Conservation (phyloP, 2,797 vertebrate genomes). For the Heterohyrax brucei region DNA sequence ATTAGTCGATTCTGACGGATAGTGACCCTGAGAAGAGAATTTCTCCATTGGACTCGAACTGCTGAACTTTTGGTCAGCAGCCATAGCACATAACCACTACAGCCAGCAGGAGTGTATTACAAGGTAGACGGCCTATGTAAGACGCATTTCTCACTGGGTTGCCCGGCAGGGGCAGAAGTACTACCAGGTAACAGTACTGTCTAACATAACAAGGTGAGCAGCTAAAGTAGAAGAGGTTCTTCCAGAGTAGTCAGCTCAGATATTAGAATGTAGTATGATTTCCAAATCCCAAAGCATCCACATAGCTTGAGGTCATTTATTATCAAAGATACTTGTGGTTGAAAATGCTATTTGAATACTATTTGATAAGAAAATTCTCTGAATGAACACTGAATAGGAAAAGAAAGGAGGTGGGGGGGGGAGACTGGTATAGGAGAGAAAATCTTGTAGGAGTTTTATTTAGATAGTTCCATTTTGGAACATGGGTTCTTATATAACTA, state of each 20-base stretch:
- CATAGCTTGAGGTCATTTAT: slow-evolving; percentile 53
- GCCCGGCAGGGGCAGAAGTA: not conserved
- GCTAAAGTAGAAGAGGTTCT: not conserved
- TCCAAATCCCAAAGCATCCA: slow-evolving; percentile 44
- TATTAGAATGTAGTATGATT: not conserved
- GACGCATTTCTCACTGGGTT: not conserved
- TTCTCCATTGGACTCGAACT: too few species aligned
- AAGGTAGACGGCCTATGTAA: not conserved
- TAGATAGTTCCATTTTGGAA: slow-evolving; percentile 7
- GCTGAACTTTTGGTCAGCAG: too few species aligned
- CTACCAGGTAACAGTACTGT: not conserved
- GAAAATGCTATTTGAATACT: not conserved
- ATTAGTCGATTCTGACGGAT: too few species aligned
- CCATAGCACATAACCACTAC: too few species aligned
- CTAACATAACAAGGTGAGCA: not conserved
- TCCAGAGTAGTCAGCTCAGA: not conserved
- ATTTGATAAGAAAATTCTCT: not conserved
- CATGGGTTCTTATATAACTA: slow-evolving; percentile 20
- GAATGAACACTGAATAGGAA: not conserved
- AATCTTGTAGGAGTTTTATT: slow-evolving; percentile 30
- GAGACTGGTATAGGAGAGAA: not conserved
- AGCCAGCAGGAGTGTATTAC: too few species aligned
- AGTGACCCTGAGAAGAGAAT: too few species aligned
- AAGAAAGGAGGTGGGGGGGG: not conserved
- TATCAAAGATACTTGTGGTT: slow-evolving; percentile 29